phyloP scores from a whole-genome alignment of 2,888 invertebrate genomes.

The Volucella bombylans region DNA sequence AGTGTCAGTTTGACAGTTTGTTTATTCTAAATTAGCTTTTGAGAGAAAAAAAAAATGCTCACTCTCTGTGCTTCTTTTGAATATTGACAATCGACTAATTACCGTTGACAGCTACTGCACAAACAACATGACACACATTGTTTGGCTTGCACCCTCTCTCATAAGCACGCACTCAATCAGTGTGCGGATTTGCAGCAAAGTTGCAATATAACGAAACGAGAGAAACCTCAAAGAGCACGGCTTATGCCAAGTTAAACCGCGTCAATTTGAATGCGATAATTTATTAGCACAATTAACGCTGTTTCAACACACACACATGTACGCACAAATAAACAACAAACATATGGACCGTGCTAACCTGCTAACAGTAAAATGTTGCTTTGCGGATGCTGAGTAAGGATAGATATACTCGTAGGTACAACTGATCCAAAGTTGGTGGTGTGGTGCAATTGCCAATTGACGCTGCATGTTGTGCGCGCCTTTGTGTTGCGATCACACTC shows the following conservation, averaged over 20 bases:
- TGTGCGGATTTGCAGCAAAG: constrained; percentile 30
- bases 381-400: constrained; percentile 51
- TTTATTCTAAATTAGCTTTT: no score
- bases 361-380: constrained; percentile 69
- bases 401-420: constrained; percentile 40
- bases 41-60: no score
- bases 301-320: constrained; percentile 67
- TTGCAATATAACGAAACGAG: constrained; percentile 8
- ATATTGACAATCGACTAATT: constrained; percentile 70
- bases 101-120: constrained; percentile 70
- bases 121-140: constrained; percentile 71
- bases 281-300: constrained; percentile 74
- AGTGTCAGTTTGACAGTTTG: no score
- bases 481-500: constrained; percentile 69
- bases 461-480: constrained; percentile 67
- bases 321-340: constrained; percentile 6
- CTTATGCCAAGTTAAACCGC: constrained; percentile 42
- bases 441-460: constrained; percentile 58
- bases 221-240: constrained; percentile 23
- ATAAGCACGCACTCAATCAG: constrained; percentile 67
- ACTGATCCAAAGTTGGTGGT: constrained; percentile 34
- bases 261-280: constrained; percentile 71
- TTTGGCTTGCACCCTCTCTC: constrained; percentile 37
- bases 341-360: constrained; percentile 59
- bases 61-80: no score